A percentile compares a stretch with the other conserved stretches of the same genome.
Conservation (phyloP, 2,888 invertebrate genomes). For the Zygaena filipendulae region DNA sequence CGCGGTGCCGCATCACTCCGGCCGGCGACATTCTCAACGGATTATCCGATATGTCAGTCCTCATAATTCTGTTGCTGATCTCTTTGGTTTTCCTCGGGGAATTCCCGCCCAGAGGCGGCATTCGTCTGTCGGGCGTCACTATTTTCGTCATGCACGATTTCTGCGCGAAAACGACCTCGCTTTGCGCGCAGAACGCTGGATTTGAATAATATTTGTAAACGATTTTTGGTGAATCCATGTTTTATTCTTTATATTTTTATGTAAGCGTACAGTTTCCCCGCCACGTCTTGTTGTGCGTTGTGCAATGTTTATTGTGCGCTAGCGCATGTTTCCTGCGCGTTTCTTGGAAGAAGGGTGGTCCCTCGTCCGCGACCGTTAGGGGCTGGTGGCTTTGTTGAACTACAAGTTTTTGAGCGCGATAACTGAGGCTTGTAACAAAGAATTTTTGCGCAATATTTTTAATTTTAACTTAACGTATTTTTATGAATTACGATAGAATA, state of each 20-base stretch:
- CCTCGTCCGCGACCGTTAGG: slow-evolving; percentile 30
- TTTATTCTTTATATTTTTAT: too few species aligned
- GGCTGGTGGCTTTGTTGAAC: slow-evolving; percentile 18
- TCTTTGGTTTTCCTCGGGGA: slow-evolving; percentile 49
- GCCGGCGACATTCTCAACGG: slow-evolving; percentile 46
- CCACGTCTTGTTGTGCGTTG: slow-evolving; percentile 1
- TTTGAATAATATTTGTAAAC: slow-evolving; percentile 78
- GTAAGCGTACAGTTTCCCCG: slow-evolving; percentile 35
- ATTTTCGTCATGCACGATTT: slow-evolving; percentile 44
- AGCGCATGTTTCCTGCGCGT: slow-evolving; percentile 30
- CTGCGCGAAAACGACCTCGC: slow-evolving; percentile 69
- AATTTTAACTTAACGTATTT: too few species aligned
- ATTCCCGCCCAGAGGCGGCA: slow-evolving; percentile 54
- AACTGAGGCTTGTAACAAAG: too few species aligned
- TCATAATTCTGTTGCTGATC: slow-evolving; percentile 41
- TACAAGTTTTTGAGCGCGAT: too few species aligned
- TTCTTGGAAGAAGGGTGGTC: slow-evolving; percentile 30
- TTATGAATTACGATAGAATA: too few species aligned
- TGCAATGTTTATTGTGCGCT: slow-evolving; percentile 17
- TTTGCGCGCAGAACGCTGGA: slow-evolving; percentile 83
- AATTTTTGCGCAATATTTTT: too few species aligned
- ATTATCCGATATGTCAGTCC: slow-evolving; percentile 61
- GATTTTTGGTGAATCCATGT: slow-evolving; percentile 62
- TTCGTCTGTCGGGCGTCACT: slow-evolving; percentile 34
- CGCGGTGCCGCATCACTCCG: slow-evolving; percentile 28